Conservation (phyloP, 1,140 invertebrate species). For the Pteromalus puparum region DNA sequence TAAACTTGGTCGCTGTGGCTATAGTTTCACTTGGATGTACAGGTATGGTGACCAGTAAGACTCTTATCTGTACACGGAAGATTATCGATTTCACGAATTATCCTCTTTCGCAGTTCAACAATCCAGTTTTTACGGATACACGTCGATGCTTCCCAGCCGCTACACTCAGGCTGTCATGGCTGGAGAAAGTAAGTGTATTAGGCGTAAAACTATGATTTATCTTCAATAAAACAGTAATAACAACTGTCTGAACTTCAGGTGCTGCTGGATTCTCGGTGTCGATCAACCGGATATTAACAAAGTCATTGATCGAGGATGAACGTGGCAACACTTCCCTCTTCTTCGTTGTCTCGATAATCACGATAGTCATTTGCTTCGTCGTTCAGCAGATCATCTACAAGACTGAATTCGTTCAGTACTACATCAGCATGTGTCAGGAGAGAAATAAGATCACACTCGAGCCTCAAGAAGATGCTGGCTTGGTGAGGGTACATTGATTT, state of each 20-base stretch:
- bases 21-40: slow-evolving; percentile 92
- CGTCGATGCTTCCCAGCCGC: slow-evolving; percentile 90
- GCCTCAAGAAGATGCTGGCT: slow-evolving; percentile 86
- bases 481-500: slow-evolving; percentile 76
- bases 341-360: slow-evolving; percentile 85
- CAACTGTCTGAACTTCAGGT: slow-evolving; percentile 79
- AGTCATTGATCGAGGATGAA: slow-evolving; percentile 83
- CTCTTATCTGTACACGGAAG: slow-evolving; percentile 13
- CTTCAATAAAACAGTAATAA: no score
- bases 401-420: slow-evolving; percentile 89
- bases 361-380: slow-evolving; percentile 84
- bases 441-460: slow-evolving; percentile 84
- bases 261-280: slow-evolving; percentile 91
- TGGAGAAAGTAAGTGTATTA: slow-evolving; percentile 86
- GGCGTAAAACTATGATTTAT: background rate
- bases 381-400: slow-evolving; percentile 85
- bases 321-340: slow-evolving; percentile 89
- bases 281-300: slow-evolving; percentile 88
- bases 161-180: slow-evolving; percentile 96
- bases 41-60: slow-evolving; percentile 73
- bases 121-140: slow-evolving; percentile 95
- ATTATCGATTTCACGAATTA: background rate
- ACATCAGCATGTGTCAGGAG: slow-evolving; percentile 84
- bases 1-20: slow-evolving; percentile 89
- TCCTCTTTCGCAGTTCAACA: slow-evolving; percentile 83